These are phyloP conservation scores for Clostera curtula DNA, from an alignment of 2,888 invertebrate genomes.

Conservation along the genomic window DNA sequence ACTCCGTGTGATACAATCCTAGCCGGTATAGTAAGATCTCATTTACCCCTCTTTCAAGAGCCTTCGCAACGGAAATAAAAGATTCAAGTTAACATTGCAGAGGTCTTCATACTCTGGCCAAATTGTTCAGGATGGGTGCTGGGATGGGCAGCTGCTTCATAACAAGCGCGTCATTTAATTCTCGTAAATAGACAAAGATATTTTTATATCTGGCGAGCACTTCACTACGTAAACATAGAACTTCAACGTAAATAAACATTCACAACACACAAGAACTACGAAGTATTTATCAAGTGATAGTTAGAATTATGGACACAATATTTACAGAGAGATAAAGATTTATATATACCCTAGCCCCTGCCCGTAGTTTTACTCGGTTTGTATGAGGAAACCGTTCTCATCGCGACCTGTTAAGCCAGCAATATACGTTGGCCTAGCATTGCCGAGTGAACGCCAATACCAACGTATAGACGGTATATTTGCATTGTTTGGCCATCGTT, in stretches of 20 bases:
- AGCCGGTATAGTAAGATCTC: constrained; percentile 37
- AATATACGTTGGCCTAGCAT: too few species aligned
- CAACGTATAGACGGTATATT: too few species aligned
- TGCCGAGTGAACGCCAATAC: too few species aligned
- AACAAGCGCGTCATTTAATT: constrained; percentile 66
- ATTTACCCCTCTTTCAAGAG: constrained; percentile 20
- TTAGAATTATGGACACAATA: constrained; percentile 19
- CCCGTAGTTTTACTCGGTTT: too few species aligned
- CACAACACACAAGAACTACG: too few species aligned
- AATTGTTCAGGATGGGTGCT: constrained; percentile 70
- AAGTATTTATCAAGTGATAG: constrained; percentile 38
- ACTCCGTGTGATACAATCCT: constrained; percentile 37
- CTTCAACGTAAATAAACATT: constrained; percentile 62
- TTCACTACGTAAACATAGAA: constrained; percentile 62
- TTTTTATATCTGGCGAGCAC: constrained; percentile 67
- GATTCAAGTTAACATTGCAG: too few species aligned
- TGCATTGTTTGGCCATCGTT: too few species aligned
- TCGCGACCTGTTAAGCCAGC: too few species aligned
- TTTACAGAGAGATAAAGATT: constrained; percentile 9
- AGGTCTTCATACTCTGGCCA: too few species aligned
- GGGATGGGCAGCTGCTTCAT: constrained; percentile 67
- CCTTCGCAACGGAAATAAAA: too few species aligned
- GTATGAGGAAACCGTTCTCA: too few species aligned
- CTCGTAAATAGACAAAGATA: constrained; percentile 72
- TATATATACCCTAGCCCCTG: too few species aligned